Percentiles rank a stretch among this genome's conserved stretches.
Evolutionary conservation across 2,113 vertebrate genomes (phyloP).

Genomic region (Otolemur garnettii): DNA sequence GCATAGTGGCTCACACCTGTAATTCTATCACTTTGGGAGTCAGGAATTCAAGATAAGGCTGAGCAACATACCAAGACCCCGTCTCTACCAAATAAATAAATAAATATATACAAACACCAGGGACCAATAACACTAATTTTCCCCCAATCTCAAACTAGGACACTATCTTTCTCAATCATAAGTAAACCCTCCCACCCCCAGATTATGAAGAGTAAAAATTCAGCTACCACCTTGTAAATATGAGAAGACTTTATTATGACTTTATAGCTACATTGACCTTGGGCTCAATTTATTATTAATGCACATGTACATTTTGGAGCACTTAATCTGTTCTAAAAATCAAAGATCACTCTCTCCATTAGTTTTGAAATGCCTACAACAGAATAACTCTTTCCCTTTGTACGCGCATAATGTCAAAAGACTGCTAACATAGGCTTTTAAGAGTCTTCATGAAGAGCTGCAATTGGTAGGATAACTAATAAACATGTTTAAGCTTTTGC

Average conservation of each 20-base stretch:
- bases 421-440: not conserved
- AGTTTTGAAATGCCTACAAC: constrained; percentile 68
- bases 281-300: constrained; percentile 51
- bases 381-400: constrained; percentile 33
- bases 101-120: constrained; percentile 38
- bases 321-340: constrained; percentile 32
- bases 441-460: constrained; percentile 18
- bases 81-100: not conserved
- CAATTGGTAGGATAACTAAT: constrained; percentile 50
- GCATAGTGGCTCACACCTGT: too few relatives aligned
- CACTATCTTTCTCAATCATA: constrained; percentile 23
- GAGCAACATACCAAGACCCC: too few relatives aligned
- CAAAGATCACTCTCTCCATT: constrained; percentile 24
- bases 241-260: constrained; percentile 20
- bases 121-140: not conserved
- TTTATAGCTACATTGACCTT: constrained; percentile 61
- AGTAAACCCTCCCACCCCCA: constrained; percentile 1
- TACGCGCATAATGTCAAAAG: constrained; percentile 66
- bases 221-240: not conserved
- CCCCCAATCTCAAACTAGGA: not conserved
- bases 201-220: not conserved
- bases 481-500: constrained; percentile 34
- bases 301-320: not conserved
- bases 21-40: too few relatives aligned
- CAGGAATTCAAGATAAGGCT: too few relatives aligned